A percentile compares a stretch with the other conserved stretches of the same genome.
phyloP scores from a whole-genome alignment of 2,113 vertebrate genomes.

The Fulmarus glacialis region DNA sequence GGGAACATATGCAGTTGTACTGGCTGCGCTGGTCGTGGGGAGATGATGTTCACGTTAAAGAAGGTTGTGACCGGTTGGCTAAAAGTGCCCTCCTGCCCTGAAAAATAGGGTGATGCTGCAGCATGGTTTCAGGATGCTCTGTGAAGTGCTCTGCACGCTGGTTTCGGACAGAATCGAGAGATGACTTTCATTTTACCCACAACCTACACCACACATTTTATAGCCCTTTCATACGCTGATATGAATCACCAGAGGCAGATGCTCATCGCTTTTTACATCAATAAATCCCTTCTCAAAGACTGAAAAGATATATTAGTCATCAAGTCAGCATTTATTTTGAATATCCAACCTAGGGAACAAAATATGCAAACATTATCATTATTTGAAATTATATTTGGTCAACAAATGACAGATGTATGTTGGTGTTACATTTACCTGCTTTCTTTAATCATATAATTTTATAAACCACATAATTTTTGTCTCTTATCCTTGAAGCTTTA shows the following conservation, averaged over 20 bases:
- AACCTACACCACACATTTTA: conserved; percentile 29
- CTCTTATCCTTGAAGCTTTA: neutral
- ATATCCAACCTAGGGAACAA: conserved; percentile 63
- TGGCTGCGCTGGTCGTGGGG: neutral
- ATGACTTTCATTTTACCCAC: conserved; percentile 48
- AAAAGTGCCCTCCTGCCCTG: neutral
- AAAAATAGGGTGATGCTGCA: neutral
- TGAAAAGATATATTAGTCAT: conserved; percentile 48
- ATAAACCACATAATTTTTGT: neutral
- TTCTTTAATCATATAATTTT: neutral
- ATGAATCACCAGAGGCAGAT: conserved; percentile 58
- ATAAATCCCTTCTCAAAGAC: conserved; percentile 67
- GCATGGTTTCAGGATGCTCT: neutral
- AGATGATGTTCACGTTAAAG: rapidly evolving
- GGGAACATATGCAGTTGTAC: neutral
- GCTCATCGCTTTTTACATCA: conserved; percentile 60
- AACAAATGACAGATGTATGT: neutral
- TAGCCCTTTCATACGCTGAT: conserved; percentile 38
- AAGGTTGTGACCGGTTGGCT: neutral
- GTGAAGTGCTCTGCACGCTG: conserved; percentile 24
- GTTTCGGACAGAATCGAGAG: conserved; percentile 37
- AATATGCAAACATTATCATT: conserved; percentile 15
- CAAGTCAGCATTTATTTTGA: conserved; percentile 61
- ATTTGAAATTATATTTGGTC: conserved; percentile 59
- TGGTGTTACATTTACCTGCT: neutral